These are phyloP conservation scores for Xylota sylvarum DNA, from an alignment of 2,888 invertebrate species.

Conservation along the genomic window DNA sequence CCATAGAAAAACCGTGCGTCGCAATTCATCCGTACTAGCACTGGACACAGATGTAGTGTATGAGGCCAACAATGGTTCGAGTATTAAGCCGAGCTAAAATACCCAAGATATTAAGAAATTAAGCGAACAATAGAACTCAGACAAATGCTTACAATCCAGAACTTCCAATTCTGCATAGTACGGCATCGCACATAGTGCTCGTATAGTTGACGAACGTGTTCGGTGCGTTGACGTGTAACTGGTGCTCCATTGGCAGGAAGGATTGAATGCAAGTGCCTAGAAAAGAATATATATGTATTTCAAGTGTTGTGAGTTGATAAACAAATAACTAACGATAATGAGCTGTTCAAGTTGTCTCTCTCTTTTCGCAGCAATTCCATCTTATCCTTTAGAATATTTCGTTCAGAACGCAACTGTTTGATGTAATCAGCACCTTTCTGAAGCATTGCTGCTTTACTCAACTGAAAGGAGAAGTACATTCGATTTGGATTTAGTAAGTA, in stretches of 20 bases:
- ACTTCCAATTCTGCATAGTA: constrained; percentile 97
- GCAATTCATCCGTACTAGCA: constrained; percentile 95
- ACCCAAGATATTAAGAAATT: neutral
- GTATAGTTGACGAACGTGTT: constrained; percentile 97
- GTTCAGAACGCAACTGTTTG: constrained; percentile 93
- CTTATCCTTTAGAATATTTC: constrained; percentile 94
- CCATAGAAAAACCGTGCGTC: constrained; percentile 96
- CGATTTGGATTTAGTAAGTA: neutral
- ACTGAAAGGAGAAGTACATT: constrained; percentile 84
- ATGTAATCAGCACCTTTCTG: constrained; percentile 99
- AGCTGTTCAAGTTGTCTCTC: constrained; percentile 95
- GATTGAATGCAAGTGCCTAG: constrained; percentile 96
- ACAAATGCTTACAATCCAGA: constrained; percentile 94
- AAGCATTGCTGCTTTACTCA: constrained; percentile 98
- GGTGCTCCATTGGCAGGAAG: constrained; percentile 98
- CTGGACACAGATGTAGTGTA: constrained; percentile 97
- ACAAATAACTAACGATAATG: constrained; percentile 90
- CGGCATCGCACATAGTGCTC: constrained; percentile 94
- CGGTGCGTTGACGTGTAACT: constrained; percentile 94
- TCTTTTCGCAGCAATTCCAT: constrained; percentile 94
- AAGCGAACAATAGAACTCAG: neutral
- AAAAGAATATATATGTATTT: constrained; percentile 79
- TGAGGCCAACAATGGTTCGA: constrained; percentile 94
- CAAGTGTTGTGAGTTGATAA: neutral
- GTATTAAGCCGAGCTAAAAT: constrained; percentile 94